phyloP scores from a whole-genome alignment of 2,888 invertebrate genomes.

The Himalopsyche kuldschensis region DNA sequence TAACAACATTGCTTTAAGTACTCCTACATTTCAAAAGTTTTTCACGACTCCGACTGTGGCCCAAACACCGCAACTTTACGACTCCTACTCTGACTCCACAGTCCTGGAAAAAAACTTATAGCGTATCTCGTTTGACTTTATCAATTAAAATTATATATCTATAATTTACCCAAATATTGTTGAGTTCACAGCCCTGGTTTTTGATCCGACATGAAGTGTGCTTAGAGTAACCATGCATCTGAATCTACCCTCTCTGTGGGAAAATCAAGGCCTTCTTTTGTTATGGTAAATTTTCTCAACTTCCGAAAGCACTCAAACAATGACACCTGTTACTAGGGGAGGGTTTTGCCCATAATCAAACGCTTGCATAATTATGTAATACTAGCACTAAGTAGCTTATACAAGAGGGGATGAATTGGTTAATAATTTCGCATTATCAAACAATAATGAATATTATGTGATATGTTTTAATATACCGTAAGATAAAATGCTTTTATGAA shows the following conservation, averaged over 20 bases:
- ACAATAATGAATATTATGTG: not conserved
- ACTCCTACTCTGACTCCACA: too few species aligned
- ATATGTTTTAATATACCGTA: too few species aligned
- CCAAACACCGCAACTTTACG: too few species aligned
- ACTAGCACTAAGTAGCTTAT: not conserved
- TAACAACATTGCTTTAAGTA: too few species aligned
- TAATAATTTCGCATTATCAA: not conserved
- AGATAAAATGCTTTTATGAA: too few species aligned
- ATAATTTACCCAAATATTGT: too few species aligned
- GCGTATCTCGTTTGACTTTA: too few species aligned
- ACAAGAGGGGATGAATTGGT: not conserved
- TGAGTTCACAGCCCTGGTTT: not conserved
- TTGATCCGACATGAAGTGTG: not conserved
- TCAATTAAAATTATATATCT: too few species aligned
- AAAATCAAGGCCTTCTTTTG: conserved; percentile 16
- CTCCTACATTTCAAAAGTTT: too few species aligned
- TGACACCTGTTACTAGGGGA: not conserved
- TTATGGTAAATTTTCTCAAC: conserved; percentile 17
- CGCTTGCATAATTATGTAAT: not conserved
- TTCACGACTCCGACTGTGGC: too few species aligned
- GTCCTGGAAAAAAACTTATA: too few species aligned
- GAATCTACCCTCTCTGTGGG: conserved; percentile 14
- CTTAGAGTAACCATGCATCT: not conserved
- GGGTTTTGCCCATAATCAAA: not conserved
- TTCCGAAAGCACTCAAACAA: not conserved